A percentile compares a stretch with the other conserved stretches of the same genome.
phyloP scores from a whole-genome alignment of 2,797 vertebrate species.

The Halcyon badia region DNA sequence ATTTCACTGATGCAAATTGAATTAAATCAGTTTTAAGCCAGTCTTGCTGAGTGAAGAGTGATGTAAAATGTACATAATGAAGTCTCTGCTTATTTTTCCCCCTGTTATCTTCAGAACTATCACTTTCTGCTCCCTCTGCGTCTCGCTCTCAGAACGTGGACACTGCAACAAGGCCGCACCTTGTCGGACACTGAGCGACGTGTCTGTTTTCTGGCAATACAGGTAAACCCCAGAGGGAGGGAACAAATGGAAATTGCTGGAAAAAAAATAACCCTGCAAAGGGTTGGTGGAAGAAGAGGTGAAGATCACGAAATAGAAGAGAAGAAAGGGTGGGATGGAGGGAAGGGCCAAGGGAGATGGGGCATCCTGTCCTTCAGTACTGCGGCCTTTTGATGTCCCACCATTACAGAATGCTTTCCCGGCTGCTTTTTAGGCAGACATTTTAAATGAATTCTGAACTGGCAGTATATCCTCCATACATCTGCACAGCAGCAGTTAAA shows the following conservation, averaged over 20 bases:
- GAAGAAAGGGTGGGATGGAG: too few species aligned
- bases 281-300: not conserved
- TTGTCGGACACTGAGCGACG: not conserved
- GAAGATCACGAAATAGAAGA: not conserved
- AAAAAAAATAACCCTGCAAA: not conserved
- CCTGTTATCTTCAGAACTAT: not conserved
- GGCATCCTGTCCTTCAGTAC: not conserved
- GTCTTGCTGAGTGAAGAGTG: not conserved
- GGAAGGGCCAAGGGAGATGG: not conserved
- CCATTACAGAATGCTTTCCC: not conserved
- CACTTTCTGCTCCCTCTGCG: not conserved
- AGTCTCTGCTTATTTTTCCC: not conserved
- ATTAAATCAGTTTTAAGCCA: not conserved
- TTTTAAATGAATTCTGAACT: not conserved
- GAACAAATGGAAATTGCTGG: not conserved
- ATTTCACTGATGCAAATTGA: not conserved
- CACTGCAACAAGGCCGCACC: not conserved
- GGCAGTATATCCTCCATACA: not conserved
- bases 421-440: not conserved
- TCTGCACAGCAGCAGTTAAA: not conserved
- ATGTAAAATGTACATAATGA: not conserved
- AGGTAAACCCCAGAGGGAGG: not conserved
- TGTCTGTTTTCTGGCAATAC: not conserved
- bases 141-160: not conserved
- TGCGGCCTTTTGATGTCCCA: rapidly evolving